Base-by-base conservation (phyloP, 2,888 invertebrate species). In the Galerucella nymphaeae region DNA sequence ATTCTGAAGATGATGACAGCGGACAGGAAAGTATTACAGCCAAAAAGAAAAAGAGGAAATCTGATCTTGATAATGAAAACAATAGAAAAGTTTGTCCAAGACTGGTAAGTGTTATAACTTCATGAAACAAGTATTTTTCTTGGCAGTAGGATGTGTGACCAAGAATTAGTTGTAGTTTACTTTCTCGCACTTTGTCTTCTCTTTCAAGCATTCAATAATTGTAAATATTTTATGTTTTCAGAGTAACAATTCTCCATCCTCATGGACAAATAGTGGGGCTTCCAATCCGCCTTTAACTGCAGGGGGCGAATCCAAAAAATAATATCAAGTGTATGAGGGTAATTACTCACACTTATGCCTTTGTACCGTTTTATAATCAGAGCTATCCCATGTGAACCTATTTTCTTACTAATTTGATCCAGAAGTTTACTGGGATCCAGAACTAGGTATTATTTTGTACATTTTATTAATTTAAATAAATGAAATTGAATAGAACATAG, bases 11-110 rank as follows among this genome's bases (percentile, higher is more conserved):
- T 78, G 88, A 88, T 72, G 94, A 94, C 80, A 96, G 96, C 82
- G 96, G 96, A 1, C 96, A 96, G 85, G 96, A 96, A 84, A 96
- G 95, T 79, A 90, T 96, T 69, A 93, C 95, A 66, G 94, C 95
- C 55, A 95, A 95, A 84, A 96, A 96, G 84, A 93, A 94, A 82
- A 90, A 93, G 84, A 89, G 91, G 84, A 92, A 89, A 80, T 87
- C 85, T 72, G 86, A 86, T 78, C 79, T 78, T 85, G 87, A 88
- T 80, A 77, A 85, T 75, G 84, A 80, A 53, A 80, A 82, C 61
- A 84, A 84, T 75, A 75, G 81, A 58, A 86, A 86, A 78, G 73
- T 78, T 53, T 72, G 77, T 57, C 77, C 80, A 57, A 80, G 78
- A 75, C 73, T 80, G 76, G 84, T 84, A 79, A 81, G 83, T 66